phyloP scores from a whole-genome alignment of 2,888 invertebrate species.

The Standfussiana lucernea region DNA sequence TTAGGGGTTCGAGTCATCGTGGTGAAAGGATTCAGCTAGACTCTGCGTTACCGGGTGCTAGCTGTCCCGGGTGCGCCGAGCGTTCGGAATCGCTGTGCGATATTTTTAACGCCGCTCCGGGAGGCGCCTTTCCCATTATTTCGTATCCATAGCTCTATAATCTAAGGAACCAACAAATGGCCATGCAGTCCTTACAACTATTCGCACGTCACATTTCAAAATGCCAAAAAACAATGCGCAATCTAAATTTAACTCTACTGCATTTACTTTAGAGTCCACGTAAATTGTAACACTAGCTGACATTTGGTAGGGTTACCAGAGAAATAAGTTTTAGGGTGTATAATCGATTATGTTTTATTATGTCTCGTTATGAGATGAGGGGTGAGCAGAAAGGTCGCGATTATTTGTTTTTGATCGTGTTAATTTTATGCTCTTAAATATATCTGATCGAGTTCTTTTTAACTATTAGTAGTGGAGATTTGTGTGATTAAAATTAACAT shows the following conservation, averaged over 20 bases:
- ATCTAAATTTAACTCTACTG: constrained; percentile 56
- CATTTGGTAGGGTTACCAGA: constrained; percentile 66
- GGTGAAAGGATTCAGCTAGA: too few relatives aligned
- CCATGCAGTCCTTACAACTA: constrained; percentile 77
- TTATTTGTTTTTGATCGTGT: constrained; percentile 73
- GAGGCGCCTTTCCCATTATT: too few relatives aligned
- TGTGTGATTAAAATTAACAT: constrained; percentile 44
- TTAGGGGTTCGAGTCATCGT: too few relatives aligned
- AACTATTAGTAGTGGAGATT: constrained; percentile 39
- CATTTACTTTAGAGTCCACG: constrained; percentile 18
- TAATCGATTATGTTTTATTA: constrained; percentile 86
- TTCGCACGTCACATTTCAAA: constrained; percentile 54
- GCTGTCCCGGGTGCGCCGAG: too few relatives aligned
- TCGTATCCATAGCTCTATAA: constrained; percentile 60
- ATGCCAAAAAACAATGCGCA: constrained; percentile 21
- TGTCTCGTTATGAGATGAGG: constrained; percentile 79
- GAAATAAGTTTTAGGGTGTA: constrained; percentile 82
- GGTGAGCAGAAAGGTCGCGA: constrained; percentile 57
- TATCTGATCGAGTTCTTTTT: constrained; percentile 59
- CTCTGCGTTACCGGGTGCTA: too few relatives aligned
- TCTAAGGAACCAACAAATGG: constrained; percentile 78
- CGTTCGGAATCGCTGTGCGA: too few relatives aligned
- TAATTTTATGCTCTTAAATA: constrained; percentile 69
- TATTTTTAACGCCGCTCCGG: too few relatives aligned
- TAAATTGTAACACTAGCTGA: neutral